Base-by-base conservation (phyloP, 2,797 vertebrate species). In the Leucoraja ocellata region DNA sequence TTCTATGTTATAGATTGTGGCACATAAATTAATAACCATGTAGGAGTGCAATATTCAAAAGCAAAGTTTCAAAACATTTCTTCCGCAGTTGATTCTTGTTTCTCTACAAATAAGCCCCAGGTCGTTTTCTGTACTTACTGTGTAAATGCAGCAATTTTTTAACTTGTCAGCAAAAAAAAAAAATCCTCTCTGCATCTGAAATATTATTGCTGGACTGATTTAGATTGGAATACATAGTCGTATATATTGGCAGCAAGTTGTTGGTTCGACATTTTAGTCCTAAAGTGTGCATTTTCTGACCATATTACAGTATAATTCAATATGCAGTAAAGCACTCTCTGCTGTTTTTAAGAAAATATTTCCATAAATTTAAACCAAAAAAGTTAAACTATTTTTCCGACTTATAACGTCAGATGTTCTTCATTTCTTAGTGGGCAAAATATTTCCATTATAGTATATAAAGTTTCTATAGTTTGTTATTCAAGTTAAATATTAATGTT, bases 401-500 rank as follows among this genome's bases (percentile, higher is more conserved):
- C 76, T 76, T 76, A 11, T 28, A 92, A 92, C 71, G 36, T 74
- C 90, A 92, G 71, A 74, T 92, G 90, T 76, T 92, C 46, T 46
- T 92, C 46, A 92, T 92, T 92, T 92, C 68, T 92, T 92, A 68
- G 90, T 76, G 90, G 68, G 76, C 90, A 76, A 92, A 76, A 92
- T 92, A 76, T 92, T 92, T 92, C 90, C 36, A 74, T 92, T 92
- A 76, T 74, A 92, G 39, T 54, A 92, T 91, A 91, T 92, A 92
- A 54, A 92, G 39, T 92, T 92, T 74, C 90, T 92, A 92, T 73
- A 92, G 90, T 76, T 92, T 92, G 39, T 46, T 76, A 92, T 92
- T 92, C 71, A 74, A 76, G 90, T 92, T 92, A 76, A 92, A 92
- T 92, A 92, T 92, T 92, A 92, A 92, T 92, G 68, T 92, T 76